Base-by-base conservation (phyloP, 2,113 vertebrate genomes). In the Phyllostomus hastatus region DNA sequence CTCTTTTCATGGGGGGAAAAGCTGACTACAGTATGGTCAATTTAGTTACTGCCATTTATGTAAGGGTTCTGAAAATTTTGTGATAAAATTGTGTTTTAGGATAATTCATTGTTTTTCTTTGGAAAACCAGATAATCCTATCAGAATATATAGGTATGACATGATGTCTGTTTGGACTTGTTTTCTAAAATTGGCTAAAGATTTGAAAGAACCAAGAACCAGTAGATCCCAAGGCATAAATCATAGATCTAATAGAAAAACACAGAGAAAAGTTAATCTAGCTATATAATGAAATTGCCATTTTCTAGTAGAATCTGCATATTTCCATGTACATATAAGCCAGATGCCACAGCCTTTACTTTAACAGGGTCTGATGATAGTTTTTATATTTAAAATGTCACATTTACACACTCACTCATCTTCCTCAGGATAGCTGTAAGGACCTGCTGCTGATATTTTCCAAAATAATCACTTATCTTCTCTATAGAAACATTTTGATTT, bases 371-470 rank as follows among this genome's bases (percentile, higher is more conserved):
- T 92, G 75, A 61, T 35, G n/a, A 84, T 76, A 82, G 46, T 54
- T 82, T 94, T 33, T 85, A 76, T 57, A 67, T 88, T 94, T 96
- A 76, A 96, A 94, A 95, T 46, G 72, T 69, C 88, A 93, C 85
- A 64, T 79, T 50, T 78, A 72, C 26, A 80, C 41, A 76, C 10
- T 88, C 54, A 59, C 31, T 95, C 19, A 17, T 90, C 41, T 85
- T 72, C 26, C 50, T 87, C 50, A 26, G 78, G 17, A 43, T 41
- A 85, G 31, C 38, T 69, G 12, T 28, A 75, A 95, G 70, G 50
- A 73, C 48, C 1, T 61, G 69, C 83, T 75, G 19, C 22, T 87
- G 24, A 81, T 26, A 69, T 46, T 82, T 26, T 94, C 26, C 69
- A 72, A 52, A 31, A 61, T 43, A 48, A 66, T 89, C 17, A 57